Evolutionary conservation across 2,113 vertebrate species (phyloP), one percentile per base, ranked within the genome.

Genomic region (Alligator mississippiensis): DNA sequence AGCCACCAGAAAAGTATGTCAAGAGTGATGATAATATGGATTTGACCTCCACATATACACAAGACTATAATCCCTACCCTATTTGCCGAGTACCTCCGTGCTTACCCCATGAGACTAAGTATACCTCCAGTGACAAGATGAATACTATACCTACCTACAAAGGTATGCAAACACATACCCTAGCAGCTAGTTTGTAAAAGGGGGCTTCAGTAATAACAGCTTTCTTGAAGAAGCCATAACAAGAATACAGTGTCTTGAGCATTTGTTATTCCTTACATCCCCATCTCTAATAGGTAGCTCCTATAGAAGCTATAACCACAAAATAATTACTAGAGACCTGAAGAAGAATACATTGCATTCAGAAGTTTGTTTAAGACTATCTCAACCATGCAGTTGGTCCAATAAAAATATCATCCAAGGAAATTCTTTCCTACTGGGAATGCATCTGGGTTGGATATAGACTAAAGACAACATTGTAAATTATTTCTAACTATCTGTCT

Each of bases 21-120:
- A 97, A 93, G 77, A 96, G 79, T 25, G 77, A 91, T 68, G 86
- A 97, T 75, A 82, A 12, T 21, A 97, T 98, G 97, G 96, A 97
- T 92, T 89, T 98, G 76, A 92, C 89, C 85, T 96, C 97, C 15
- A 97, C 83, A 1, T 97, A 97, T 19, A 98, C 93, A 62, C 90
- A 97, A 60, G 95, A 97, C 87, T 98, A 94, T 84, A 97, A 96
- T 2, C 19, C 68, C 19, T 90, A 91, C 27, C 6, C 82, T 14
- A 0, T 87, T 13, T 62, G 59, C 85, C 87, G 77, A 84, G 92
- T 95, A 88, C 74, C 30, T 77, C 86, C 84, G 59, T 92, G 94
- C 57, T 15, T 91, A 30, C 97, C 95, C 16, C n/a, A 11, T n/a
- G 93, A 93, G 62, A 95, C 1, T 12, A 97, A 54, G 72, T 68